phyloP scores from a whole-genome alignment of 2,113 vertebrate genomes.

The Xiphias gladius region DNA sequence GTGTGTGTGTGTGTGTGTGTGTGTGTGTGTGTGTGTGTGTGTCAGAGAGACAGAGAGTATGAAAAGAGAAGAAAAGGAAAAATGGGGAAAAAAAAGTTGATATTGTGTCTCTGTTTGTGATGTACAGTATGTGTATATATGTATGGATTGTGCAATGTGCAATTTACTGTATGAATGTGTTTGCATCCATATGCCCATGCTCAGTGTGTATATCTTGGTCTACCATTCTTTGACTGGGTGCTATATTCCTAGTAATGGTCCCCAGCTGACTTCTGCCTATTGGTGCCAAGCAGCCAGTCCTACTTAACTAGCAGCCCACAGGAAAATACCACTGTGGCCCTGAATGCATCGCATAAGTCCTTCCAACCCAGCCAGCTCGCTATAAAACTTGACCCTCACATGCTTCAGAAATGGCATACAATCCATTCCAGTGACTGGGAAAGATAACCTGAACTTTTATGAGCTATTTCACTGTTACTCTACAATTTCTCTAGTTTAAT shows the following conservation, averaged over 20 bases:
- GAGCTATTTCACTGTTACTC: slow-evolving; percentile 46
- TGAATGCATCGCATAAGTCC: slow-evolving; percentile 60
- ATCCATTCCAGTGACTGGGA: slow-evolving; percentile 34
- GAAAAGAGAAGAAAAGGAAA: not conserved
- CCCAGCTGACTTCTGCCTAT: slow-evolving; percentile 77
- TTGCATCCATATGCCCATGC: slow-evolving; percentile 29
- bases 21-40: not conserved
- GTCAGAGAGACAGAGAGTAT: not conserved
- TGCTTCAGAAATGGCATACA: slow-evolving; percentile 48
- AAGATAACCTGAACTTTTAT: slow-evolving; percentile 41
- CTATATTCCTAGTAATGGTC: slow-evolving; percentile 74
- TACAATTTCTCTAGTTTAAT: slow-evolving; percentile 29
- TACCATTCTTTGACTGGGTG: slow-evolving; percentile 53
- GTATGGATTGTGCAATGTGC: not conserved
- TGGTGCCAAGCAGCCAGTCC: slow-evolving; percentile 72
- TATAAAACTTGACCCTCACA: slow-evolving; percentile 71
- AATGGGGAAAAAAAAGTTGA: not conserved
- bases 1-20: not conserved
- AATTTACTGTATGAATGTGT: slow-evolving; percentile 26
- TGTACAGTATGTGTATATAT: not conserved
- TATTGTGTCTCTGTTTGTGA: slow-evolving; percentile 27
- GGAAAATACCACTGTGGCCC: slow-evolving; percentile 74
- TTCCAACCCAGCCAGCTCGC: slow-evolving; percentile 61
- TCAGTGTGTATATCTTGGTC: slow-evolving; percentile 36
- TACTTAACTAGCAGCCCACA: slow-evolving; percentile 78